Evolutionary conservation across 2,797 vertebrate species (phyloP).

Genomic region (Microctenopoma stevenorrisi): DNA sequence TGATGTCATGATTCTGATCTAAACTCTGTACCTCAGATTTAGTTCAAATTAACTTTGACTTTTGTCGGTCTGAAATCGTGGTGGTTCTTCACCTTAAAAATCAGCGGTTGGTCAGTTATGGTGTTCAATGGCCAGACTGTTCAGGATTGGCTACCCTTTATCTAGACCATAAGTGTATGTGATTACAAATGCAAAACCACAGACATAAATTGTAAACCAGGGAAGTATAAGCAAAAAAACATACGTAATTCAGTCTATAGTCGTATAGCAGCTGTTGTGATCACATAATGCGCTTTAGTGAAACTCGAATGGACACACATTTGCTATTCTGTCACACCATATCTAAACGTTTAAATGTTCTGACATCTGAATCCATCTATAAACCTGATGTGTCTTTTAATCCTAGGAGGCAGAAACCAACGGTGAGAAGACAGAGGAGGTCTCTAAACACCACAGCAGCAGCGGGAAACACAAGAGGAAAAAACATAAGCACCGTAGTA

Average conservation of each 20-base stretch:
- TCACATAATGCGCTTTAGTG: too few species aligned
- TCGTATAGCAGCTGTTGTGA: too few species aligned
- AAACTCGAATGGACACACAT: not conserved
- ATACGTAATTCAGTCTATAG: too few species aligned
- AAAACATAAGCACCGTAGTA: conserved; percentile 98
- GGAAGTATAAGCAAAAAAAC: too few species aligned
- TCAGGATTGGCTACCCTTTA: too few species aligned
- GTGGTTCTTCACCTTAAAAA: not conserved
- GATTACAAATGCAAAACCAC: too few species aligned
- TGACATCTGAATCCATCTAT: not conserved
- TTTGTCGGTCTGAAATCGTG: not conserved
- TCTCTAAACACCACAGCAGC: conserved; percentile 79
- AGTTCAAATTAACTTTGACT: not conserved
- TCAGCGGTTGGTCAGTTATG: too few species aligned
- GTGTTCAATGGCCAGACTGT: too few species aligned
- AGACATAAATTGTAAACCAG: too few species aligned
- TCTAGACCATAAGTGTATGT: too few species aligned
- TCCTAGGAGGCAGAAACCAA: conserved; percentile 77
- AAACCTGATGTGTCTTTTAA: not conserved
- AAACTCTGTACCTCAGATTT: not conserved
- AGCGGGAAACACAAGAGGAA: conserved; percentile 95
- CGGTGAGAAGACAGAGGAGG: conserved; percentile 82
- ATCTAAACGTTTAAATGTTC: not conserved
- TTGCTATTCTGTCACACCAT: not conserved
- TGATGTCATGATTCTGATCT: conserved; percentile 38